Percentiles rank a stretch among this genome's conserved stretches.
Conservation (phyloP, 2,888 invertebrate genomes). For the Catocala sponsa region DNA sequence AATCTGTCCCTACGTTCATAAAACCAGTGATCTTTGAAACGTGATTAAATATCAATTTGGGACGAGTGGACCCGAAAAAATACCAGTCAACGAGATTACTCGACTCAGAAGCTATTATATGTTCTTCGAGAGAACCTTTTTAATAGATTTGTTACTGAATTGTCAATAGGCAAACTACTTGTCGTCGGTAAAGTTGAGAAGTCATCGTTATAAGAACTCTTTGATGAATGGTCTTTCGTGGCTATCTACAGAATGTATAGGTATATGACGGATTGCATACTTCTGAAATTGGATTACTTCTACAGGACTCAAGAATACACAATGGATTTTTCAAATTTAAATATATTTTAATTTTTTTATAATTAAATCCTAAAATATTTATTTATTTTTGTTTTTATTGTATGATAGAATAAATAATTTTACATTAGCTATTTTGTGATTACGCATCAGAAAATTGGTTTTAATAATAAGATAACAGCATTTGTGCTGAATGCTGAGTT, state of each 20-base stretch:
- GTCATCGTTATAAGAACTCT: background rate
- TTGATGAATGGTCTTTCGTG: background rate
- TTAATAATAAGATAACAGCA: too few species aligned
- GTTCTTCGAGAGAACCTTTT: constrained; percentile 13
- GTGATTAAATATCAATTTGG: constrained; percentile 51
- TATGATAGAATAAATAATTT: too few species aligned
- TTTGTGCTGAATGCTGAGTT: too few species aligned
- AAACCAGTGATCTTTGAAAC: constrained; percentile 50
- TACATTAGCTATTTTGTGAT: too few species aligned
- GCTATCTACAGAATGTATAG: background rate
- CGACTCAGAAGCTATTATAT: constrained; percentile 18
- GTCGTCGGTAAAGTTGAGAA: background rate
- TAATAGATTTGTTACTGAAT: constrained; percentile 14
- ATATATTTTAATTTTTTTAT: too few species aligned
- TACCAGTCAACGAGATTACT: constrained; percentile 41
- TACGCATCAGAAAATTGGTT: too few species aligned
- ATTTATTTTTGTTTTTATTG: too few species aligned
- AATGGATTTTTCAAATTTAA: too few species aligned
- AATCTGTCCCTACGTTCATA: constrained; percentile 33
- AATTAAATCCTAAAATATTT: too few species aligned
- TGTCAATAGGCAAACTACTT: constrained; percentile 13
- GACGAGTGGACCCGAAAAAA: constrained; percentile 35
- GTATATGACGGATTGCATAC: too few species aligned
- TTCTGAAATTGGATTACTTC: background rate
- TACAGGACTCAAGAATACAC: too few species aligned